A percentile compares a stretch with the other conserved stretches of the same genome.
These are phyloP conservation scores for Euproctis similis DNA, from an alignment of 2,888 invertebrate species.

Conservation along the genomic window DNA sequence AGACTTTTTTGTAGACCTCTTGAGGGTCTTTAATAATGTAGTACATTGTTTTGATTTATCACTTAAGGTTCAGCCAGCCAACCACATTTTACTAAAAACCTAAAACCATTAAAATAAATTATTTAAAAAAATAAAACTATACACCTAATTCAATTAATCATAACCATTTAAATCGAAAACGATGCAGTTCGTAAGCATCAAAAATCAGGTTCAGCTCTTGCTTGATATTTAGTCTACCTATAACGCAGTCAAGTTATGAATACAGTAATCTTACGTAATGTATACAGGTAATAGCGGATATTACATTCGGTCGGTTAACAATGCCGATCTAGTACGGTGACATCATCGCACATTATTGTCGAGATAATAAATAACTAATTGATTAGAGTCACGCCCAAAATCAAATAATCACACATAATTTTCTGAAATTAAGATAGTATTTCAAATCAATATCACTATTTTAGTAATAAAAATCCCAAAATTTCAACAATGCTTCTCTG, in stretches of 20 bases:
- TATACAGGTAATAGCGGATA: slow-evolving; percentile 5
- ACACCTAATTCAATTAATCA: slow-evolving; percentile 18
- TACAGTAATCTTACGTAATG: slow-evolving; percentile 2
- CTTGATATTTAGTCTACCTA: too few relatives aligned
- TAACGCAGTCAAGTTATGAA: slow-evolving; percentile 16
- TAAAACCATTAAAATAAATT: too few relatives aligned
- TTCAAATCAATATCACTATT: slow-evolving; percentile 6
- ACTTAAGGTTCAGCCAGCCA: too few relatives aligned
- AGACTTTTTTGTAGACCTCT: too few relatives aligned
- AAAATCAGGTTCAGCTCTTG: too few relatives aligned
- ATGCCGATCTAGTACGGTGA: slow-evolving; percentile 53
- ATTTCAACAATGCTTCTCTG: slow-evolving; percentile 1
- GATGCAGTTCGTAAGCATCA: too few relatives aligned
- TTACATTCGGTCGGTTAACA: slow-evolving; percentile 39
- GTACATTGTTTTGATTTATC: too few relatives aligned
- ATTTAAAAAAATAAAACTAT: too few relatives aligned
- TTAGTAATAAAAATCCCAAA: slow-evolving; percentile 3
- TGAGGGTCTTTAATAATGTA: too few relatives aligned
- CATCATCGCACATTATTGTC: slow-evolving; percentile 54
- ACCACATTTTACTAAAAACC: too few relatives aligned
- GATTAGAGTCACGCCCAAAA: slow-evolving; percentile 60
- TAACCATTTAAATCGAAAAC: slow-evolving; percentile 5
- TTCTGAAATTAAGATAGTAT: slow-evolving; percentile 3
- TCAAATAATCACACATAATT: slow-evolving; percentile 17
- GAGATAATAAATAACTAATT: slow-evolving; percentile 58